A percentile compares a stretch with the other conserved stretches of the same genome.
Evolutionary conservation across 2,113 vertebrate genomes (phyloP).

Genomic region (Cathartes aura): DNA sequence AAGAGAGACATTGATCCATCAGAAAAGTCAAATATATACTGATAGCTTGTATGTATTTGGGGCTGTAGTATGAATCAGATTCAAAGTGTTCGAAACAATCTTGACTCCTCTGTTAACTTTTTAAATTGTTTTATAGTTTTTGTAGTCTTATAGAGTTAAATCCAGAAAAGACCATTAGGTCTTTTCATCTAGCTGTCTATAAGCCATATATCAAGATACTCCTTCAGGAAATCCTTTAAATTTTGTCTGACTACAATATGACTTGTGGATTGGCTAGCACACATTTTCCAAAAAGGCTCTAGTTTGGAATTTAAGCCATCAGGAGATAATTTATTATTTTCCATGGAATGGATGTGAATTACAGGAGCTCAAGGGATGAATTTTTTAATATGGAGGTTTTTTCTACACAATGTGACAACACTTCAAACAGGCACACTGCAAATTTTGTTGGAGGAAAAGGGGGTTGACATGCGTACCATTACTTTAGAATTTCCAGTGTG

Average conservation of each 20-base stretch:
- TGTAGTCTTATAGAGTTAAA: background rate
- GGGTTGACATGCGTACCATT: background rate
- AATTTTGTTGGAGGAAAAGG: background rate
- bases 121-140: background rate
- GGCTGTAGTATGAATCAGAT: background rate
- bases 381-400: background rate
- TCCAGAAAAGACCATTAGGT: background rate
- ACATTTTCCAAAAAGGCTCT: background rate
- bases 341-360: background rate
- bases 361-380: background rate
- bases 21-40: background rate
- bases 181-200: background rate
- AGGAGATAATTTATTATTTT: background rate
- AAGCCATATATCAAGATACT: background rate
- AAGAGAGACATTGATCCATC: background rate
- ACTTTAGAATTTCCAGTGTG: background rate
- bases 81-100: background rate
- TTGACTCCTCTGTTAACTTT: background rate
- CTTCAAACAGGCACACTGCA: background rate
- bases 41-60: background rate
- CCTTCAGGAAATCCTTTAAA: background rate
- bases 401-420: background rate
- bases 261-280: background rate
- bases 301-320: background rate
- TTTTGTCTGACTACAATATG: background rate